Conservation (phyloP, 2,888 invertebrate species). For the Meta bourneti region DNA sequence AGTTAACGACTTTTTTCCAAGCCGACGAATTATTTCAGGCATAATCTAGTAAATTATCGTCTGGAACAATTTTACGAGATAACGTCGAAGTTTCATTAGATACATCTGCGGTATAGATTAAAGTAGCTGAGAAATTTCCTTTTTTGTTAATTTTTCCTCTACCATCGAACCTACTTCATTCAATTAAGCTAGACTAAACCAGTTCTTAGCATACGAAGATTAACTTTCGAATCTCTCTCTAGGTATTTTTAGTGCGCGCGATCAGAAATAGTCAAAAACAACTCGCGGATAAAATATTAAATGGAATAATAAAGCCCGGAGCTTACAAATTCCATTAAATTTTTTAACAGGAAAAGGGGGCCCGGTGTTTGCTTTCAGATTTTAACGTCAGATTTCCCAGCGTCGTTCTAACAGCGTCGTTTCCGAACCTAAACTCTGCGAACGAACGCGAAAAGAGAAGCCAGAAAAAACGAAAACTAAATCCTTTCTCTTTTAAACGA, state of each 20-base stretch:
- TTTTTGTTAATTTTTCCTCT: not conserved
- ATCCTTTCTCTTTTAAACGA: conserved; percentile 21
- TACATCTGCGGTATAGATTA: not conserved
- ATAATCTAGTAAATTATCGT: no score
- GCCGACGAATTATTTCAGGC: no score
- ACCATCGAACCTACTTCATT: not conserved
- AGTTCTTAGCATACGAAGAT: not conserved
- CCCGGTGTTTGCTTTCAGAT: not conserved
- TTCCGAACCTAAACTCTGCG: no score
- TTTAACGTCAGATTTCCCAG: not conserved
- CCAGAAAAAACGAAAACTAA: not conserved
- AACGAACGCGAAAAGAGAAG: no score
- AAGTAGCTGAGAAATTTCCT: not conserved
- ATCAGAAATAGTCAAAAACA: not conserved
- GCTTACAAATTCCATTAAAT: not conserved
- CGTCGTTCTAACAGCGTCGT: not conserved
- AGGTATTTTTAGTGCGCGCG: not conserved
- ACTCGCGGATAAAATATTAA: not conserved
- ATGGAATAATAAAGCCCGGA: not conserved
- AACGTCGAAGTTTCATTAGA: not conserved
- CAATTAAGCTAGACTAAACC: not conserved
- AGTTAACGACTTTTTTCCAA: no score
- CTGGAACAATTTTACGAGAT: not conserved
- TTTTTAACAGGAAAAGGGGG: not conserved
- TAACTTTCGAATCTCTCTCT: not conserved